Conservation (phyloP, 2,113 vertebrate genomes). For the Climacteris rufus region DNA sequence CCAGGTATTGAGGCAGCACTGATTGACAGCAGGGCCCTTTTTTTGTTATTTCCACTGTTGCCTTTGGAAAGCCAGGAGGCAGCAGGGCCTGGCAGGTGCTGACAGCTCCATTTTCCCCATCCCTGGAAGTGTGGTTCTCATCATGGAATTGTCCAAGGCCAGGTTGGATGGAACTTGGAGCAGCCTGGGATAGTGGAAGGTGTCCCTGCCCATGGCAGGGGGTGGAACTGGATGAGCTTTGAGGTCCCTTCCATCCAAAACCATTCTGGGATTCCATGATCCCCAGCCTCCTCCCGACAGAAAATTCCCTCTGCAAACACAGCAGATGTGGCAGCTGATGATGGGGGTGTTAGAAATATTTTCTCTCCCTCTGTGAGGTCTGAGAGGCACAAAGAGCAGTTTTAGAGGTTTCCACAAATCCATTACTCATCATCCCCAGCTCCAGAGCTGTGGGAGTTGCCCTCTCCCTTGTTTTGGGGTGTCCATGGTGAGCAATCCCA, state of each 20-base stretch:
- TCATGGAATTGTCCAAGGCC: background rate
- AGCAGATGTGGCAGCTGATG: background rate
- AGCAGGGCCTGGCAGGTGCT: no score
- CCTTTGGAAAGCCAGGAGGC: no score
- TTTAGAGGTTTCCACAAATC: background rate
- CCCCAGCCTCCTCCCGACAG: background rate
- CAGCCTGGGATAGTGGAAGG: background rate
- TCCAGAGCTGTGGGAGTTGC: background rate
- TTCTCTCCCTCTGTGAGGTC: no score
- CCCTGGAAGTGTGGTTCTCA: no score
- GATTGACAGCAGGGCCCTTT: no score
- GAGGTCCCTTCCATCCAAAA: background rate
- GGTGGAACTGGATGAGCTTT: background rate
- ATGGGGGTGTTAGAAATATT: background rate
- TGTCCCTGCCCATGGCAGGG: background rate
- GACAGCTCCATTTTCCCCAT: no score
- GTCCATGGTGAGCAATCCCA: background rate
- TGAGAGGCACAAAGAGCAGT: background rate
- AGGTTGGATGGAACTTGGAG: background rate
- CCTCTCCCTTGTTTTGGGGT: background rate
- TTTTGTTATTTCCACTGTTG: no score
- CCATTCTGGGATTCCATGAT: background rate
- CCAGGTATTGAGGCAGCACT: no score
- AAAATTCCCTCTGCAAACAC: background rate
- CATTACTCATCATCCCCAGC: background rate